phyloP scores from a whole-genome alignment of 2,888 invertebrate species.

The Zygothrica quintamaculata region DNA sequence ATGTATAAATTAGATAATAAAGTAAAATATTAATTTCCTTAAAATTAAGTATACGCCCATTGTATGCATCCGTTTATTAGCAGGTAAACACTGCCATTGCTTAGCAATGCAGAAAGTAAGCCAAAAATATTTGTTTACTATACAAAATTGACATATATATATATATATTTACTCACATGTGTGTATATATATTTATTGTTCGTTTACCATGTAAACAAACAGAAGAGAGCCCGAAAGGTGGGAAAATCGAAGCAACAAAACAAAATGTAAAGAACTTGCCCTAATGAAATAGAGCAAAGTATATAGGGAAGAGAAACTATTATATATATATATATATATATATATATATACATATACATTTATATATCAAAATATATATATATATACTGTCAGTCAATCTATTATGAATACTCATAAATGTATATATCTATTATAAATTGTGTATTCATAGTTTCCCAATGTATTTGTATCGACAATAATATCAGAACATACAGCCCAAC shows the following conservation, averaged over 20 bases:
- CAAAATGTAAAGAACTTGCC: too few relatives aligned
- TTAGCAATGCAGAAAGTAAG: slow-evolving; percentile 9
- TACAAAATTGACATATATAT: slow-evolving; percentile 37
- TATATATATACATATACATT: background rate
- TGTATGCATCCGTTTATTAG: background rate
- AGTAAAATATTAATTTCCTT: background rate
- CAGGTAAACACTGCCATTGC: slow-evolving; percentile 9
- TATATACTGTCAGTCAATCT: slow-evolving; percentile 5
- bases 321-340: slow-evolving; percentile 5
- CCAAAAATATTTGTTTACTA: slow-evolving; percentile 53
- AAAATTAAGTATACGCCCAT: slow-evolving; percentile 18
- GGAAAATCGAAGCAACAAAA: slow-evolving; percentile 17
- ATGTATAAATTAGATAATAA: slow-evolving; percentile 4
- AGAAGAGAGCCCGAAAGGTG: slow-evolving; percentile 5
- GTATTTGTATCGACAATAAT: too few relatives aligned
- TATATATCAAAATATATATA: background rate
- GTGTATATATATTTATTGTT: too few relatives aligned
- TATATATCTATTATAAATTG: slow-evolving; percentile 33
- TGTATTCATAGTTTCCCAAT: slow-evolving; percentile 37
- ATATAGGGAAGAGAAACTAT: slow-evolving; percentile 3
- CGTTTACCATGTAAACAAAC: slow-evolving; percentile 15
- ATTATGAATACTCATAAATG: slow-evolving; percentile 12
- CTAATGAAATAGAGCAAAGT: too few relatives aligned
- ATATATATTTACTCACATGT: too few relatives aligned
- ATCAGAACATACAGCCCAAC: background rate